Base-by-base conservation (phyloP, 2,113 vertebrate genomes). In the Ornithorhynchus anatinus region DNA sequence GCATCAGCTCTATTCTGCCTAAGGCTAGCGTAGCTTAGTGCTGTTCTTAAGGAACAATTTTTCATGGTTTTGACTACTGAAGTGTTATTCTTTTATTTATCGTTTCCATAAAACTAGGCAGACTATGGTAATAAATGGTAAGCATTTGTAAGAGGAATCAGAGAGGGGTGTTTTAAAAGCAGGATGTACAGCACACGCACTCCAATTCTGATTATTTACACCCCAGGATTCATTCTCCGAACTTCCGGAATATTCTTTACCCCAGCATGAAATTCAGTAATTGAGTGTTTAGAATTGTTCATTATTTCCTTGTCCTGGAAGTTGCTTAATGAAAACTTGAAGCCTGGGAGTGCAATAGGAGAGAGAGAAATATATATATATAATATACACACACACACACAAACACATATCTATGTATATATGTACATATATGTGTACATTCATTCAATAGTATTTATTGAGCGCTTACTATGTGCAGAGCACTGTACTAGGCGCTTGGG, bases 21-120 rank as follows among this genome's bases (percentile, higher is more conserved):
- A 6, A 27, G 48, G 51, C 16, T 15, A 1, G 12, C 51, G 31
- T 35, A 20, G 39, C 39, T 79, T 37, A 13, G 19, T 4, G 5
- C 33, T 42, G 0, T 47, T 37, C 43, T 67, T 56, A 37, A 25
- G n/a, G 25, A 17, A 38, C 19, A 10, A 11, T 44, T 63, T 61
- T n/a, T n/a, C 54, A 31, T 38, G 23, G 32, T 67, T 59, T 54
- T 61, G 59, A 74, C 14, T n/a, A n/a, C n/a, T 35, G 15, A 70
- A 66, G 56, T 47, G 13, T 35, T 74, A 25, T 37, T 66, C 48
- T 19, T 27, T 71, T 58, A 54, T 59, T 64, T 59, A 40, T 32
- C 31, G 61, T 77, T 71, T 71, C 61, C 25, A 29, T 45, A 79
- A 65, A 76, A 29, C 44, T 59, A 42, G 33, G 60, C 61, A 52